These are phyloP conservation scores for Mythimna ferrago DNA, from an alignment of 2,888 invertebrate species.

Conservation along the genomic window DNA sequence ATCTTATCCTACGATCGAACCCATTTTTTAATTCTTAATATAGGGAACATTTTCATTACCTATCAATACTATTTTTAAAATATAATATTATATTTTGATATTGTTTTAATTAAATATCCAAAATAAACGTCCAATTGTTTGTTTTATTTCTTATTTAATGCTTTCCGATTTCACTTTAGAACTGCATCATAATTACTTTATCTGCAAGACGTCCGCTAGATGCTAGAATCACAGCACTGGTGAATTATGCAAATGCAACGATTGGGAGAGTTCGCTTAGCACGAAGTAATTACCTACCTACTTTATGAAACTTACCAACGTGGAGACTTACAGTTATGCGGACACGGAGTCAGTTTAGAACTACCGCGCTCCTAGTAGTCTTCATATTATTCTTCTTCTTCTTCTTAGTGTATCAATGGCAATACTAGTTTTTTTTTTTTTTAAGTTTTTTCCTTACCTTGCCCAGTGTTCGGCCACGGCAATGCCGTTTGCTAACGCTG, in stretches of 20 bases:
- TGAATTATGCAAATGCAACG: neutral
- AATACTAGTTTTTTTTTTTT: too few species aligned
- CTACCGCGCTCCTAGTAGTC: too few species aligned
- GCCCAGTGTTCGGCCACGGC: too few species aligned
- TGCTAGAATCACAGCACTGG: neutral
- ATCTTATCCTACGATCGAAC: neutral
- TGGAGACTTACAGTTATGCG: neutral
- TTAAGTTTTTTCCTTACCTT: too few species aligned
- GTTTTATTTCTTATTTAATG: neutral
- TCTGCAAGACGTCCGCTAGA: neutral
- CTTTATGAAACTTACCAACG: neutral
- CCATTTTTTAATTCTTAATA: neutral
- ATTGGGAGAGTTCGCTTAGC: neutral
- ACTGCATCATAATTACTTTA: neutral
- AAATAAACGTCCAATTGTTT: neutral
- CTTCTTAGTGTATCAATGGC: too few species aligned
- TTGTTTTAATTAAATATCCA: slow-evolving; percentile 5
- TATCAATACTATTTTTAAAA: slow-evolving; percentile 1
- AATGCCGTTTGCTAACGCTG: too few species aligned
- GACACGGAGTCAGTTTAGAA: too few species aligned
- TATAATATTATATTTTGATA: slow-evolving; percentile 2
- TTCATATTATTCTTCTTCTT: too few species aligned
- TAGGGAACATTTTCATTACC: neutral
- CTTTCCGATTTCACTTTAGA: neutral
- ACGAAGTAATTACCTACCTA: neutral